A percentile compares a stretch with the other conserved stretches of the same genome.
Evolutionary conservation across 1,140 invertebrate genomes (phyloP).

Genomic region (Cydia strobilella): DNA sequence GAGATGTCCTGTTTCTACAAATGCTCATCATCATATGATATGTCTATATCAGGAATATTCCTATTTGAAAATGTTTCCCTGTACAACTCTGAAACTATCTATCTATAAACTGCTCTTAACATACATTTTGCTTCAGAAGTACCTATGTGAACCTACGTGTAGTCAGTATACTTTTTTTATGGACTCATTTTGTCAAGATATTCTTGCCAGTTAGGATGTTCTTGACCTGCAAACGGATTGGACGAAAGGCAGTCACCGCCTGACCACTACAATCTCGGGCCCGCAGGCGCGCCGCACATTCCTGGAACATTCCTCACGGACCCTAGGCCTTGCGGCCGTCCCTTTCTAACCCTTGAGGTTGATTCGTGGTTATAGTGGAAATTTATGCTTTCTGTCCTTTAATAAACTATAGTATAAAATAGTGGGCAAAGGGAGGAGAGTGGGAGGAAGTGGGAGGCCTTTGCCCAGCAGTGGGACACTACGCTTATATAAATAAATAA

Average conservation of each 20-base stretch:
- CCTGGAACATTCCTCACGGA: not conserved
- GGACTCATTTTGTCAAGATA: not conserved
- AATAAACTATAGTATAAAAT: not conserved
- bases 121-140: not conserved
- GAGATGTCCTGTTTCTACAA: too few relatives aligned
- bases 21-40: too few relatives aligned
- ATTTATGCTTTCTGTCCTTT: not conserved
- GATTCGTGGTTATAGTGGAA: constrained; percentile 11
- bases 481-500: too few relatives aligned
- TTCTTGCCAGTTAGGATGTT: not conserved
- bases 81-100: too few relatives aligned
- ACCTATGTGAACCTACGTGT: not conserved
- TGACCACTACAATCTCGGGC: constrained; percentile 27
- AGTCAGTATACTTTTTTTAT: not conserved
- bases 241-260: not conserved
- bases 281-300: constrained; percentile 12
- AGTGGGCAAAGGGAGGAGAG: too few relatives aligned
- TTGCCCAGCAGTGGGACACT: too few relatives aligned
- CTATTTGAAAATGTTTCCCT: too few relatives aligned
- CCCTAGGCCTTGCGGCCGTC: constrained; percentile 9
- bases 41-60: too few relatives aligned
- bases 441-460: too few relatives aligned
- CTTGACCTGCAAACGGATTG: not conserved
- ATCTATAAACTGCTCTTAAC: too few relatives aligned
- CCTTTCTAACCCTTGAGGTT: constrained; percentile 17